Conservation (phyloP, 2,888 invertebrate species). For the Zhengitettix transpicula region DNA sequence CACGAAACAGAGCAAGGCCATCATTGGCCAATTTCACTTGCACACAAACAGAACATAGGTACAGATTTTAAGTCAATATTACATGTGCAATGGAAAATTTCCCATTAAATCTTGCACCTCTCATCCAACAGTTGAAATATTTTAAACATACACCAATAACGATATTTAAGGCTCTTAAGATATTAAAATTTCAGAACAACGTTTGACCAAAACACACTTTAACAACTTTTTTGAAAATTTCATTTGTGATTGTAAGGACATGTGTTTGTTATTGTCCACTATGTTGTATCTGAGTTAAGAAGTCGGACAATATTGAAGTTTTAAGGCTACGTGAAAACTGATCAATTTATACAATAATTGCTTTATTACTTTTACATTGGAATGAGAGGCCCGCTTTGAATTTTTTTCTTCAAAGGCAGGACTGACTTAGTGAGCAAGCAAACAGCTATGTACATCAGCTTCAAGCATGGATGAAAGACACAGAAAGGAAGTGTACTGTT, state of each 20-base stretch:
- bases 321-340: conserved; percentile 4
- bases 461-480: not conserved
- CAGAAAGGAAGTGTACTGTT: not conserved
- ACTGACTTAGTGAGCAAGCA: not conserved
- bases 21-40: no score
- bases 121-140: not conserved
- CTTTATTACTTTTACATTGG: conserved; percentile 3
- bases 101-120: not conserved
- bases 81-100: not conserved
- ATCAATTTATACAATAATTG: conserved; percentile 5
- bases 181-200: conserved; percentile 8
- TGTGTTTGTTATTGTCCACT: conserved; percentile 15
- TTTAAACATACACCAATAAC: conserved; percentile 6
- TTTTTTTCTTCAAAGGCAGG: not conserved
- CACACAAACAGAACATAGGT: no score
- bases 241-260: conserved; percentile 11
- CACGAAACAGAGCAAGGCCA: no score
- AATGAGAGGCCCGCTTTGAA: not conserved
- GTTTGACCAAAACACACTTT: conserved; percentile 10
- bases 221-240: conserved; percentile 14
- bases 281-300: conserved; percentile 1
- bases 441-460: not conserved
- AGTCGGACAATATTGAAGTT: no score
- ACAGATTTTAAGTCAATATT: not conserved
- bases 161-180: conserved; percentile 9